phyloP scores from a whole-genome alignment of 2,113 vertebrate species.

The Pachypanchax playfairii region DNA sequence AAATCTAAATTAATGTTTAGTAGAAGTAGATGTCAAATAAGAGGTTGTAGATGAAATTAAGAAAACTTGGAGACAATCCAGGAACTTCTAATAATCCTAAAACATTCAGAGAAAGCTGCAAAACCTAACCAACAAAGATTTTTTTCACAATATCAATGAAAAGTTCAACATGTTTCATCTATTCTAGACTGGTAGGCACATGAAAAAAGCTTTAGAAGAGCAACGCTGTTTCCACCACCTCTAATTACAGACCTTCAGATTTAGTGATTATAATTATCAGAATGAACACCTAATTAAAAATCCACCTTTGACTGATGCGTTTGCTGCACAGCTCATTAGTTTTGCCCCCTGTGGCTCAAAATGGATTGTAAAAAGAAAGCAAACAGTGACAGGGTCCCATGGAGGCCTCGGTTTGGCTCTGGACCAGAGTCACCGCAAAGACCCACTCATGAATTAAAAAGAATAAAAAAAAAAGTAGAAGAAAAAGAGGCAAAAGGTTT shows the following conservation, averaged over 20 bases:
- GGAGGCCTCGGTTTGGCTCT: conserved; percentile 66
- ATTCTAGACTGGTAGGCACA: not conserved
- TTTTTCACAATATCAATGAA: conserved; percentile 3
- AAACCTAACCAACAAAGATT: not conserved
- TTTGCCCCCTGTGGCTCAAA: conserved; percentile 49
- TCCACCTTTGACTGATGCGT: conserved; percentile 42
- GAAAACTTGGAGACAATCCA: not conserved
- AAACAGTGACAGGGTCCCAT: conserved; percentile 54
- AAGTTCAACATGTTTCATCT: conserved; percentile 11
- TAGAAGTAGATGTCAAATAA: not conserved
- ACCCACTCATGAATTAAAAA: conserved; percentile 20
- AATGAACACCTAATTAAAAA: conserved; percentile 54
- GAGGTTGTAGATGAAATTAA: not conserved
- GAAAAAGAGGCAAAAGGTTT: conserved; percentile 17
- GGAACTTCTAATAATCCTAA: not conserved
- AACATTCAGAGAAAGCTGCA: not conserved
- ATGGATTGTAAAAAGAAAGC: conserved; percentile 61
- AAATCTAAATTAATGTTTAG: not conserved
- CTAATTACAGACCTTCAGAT: conserved; percentile 37
- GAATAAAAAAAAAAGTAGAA: conserved; percentile 22
- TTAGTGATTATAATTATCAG: conserved; percentile 26
- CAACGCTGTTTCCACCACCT: conserved; percentile 1
- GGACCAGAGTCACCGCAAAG: conserved; percentile 54
- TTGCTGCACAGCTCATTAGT: conserved; percentile 58
- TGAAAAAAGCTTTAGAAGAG: conserved; percentile 19